These are phyloP conservation scores for Agriopis leucophaearia DNA, from an alignment of 2,888 invertebrate species.

Conservation along the genomic window DNA sequence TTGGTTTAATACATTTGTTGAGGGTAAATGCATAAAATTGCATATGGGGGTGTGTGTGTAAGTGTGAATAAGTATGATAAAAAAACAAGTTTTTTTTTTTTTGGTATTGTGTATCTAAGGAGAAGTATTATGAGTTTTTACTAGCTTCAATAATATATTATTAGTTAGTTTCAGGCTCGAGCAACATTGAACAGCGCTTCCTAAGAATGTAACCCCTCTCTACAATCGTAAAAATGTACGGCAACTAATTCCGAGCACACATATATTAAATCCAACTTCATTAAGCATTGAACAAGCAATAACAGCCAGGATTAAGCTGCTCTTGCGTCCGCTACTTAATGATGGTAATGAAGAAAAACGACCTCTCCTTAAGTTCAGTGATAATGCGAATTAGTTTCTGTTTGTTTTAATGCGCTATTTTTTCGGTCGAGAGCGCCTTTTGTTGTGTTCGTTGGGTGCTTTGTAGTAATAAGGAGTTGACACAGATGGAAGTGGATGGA, in stretches of 20 bases:
- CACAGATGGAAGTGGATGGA: not conserved
- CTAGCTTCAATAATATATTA: not conserved
- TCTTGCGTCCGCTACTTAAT: conserved; percentile 52
- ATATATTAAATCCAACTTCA: conserved; percentile 70
- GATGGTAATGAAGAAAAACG: conserved; percentile 60
- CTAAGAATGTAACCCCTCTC: not conserved
- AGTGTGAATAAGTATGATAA: too few relatives aligned
- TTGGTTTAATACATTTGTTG: too few relatives aligned
- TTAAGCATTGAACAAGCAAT: conserved; percentile 73
- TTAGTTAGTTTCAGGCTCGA: not conserved
- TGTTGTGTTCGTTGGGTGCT: conserved; percentile 35
- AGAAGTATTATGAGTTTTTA: not conserved
- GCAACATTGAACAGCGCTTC: not conserved
- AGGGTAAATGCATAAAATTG: too few relatives aligned
- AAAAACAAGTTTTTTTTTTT: too few relatives aligned
- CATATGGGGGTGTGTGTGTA: too few relatives aligned
- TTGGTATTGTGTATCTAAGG: too few relatives aligned
- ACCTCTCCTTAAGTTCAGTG: conserved; percentile 53
- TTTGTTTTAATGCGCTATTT: conserved; percentile 53
- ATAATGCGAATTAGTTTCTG: conserved; percentile 59
- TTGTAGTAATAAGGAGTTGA: conserved; percentile 24
- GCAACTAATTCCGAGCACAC: conserved; percentile 52
- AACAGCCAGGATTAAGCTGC: conserved; percentile 64
- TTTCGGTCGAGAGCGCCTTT: conserved; percentile 46
- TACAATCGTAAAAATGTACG: conserved; percentile 39